Conservation (phyloP, 2,797 vertebrate species). For the Pangasius macronema region DNA sequence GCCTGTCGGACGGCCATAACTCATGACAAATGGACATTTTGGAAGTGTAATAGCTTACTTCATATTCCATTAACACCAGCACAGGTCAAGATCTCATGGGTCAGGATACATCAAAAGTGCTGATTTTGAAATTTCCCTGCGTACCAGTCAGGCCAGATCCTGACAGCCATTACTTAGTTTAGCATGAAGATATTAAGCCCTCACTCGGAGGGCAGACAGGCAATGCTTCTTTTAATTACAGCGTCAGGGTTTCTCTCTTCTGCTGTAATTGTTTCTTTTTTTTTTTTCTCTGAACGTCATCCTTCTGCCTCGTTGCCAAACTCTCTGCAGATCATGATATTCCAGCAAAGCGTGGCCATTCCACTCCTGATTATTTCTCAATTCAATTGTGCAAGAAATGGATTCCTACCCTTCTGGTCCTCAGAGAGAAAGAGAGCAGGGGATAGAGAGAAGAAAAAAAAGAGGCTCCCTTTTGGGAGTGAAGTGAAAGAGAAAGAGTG, state of each 20-base stretch:
- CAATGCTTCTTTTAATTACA: conserved; percentile 59
- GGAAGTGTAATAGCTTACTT: neutral
- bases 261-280: conserved; percentile 51
- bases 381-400: conserved; percentile 55
- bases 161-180: conserved; percentile 34
- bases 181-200: conserved; percentile 49
- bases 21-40: conserved; percentile 1
- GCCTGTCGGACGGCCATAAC: neutral
- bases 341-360: conserved; percentile 46
- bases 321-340: conserved; percentile 49
- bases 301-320: conserved; percentile 31
- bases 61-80: conserved; percentile 1
- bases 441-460: neutral
- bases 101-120: neutral
- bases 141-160: conserved; percentile 10
- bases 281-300: conserved; percentile 5
- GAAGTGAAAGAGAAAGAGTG: conserved; percentile 19
- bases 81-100: neutral
- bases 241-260: conserved; percentile 45
- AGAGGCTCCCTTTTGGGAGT: conserved; percentile 17
- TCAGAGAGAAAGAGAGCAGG: conserved; percentile 7
- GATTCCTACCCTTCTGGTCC: conserved; percentile 42
- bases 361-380: conserved; percentile 49
- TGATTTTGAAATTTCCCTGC: conserved; percentile 27
- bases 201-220: conserved; percentile 37